A percentile compares a stretch with the other conserved stretches of the same genome.
Evolutionary conservation across 2,113 vertebrate species (phyloP).

Genomic region (Meleagris gallopavo): DNA sequence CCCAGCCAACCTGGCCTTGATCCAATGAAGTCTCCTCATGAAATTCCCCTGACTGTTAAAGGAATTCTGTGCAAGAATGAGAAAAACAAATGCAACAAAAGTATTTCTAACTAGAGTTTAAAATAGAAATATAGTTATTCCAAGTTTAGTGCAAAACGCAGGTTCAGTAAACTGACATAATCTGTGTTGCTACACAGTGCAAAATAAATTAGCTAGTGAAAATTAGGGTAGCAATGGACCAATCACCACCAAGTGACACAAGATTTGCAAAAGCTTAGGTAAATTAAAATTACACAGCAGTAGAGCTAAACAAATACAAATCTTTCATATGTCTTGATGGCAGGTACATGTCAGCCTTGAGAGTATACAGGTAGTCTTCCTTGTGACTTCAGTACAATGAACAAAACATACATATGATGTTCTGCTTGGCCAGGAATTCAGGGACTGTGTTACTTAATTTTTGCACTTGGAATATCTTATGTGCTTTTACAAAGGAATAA

Average conservation of each 20-base stretch:
- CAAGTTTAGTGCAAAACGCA: background rate
- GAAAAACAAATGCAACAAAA: background rate
- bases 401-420: background rate
- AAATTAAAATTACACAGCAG: background rate
- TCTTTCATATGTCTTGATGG: background rate
- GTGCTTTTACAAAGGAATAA: background rate
- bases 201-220: background rate
- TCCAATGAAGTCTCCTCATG: background rate
- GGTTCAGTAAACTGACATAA: background rate
- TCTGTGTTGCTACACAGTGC: background rate
- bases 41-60: background rate
- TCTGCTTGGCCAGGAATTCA: background rate
- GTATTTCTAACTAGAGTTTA: background rate
- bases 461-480: background rate
- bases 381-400: background rate
- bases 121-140: background rate
- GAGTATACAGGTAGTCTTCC: background rate
- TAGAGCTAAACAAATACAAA: background rate
- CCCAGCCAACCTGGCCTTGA: background rate
- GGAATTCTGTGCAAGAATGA: background rate
- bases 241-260: background rate
- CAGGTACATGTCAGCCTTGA: background rate
- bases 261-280: background rate
- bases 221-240: background rate
- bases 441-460: background rate